Evolutionary conservation across 2,888 invertebrate genomes (phyloP), one percentile per base, ranked within the genome.

Genomic region (Elegia similella): DNA sequence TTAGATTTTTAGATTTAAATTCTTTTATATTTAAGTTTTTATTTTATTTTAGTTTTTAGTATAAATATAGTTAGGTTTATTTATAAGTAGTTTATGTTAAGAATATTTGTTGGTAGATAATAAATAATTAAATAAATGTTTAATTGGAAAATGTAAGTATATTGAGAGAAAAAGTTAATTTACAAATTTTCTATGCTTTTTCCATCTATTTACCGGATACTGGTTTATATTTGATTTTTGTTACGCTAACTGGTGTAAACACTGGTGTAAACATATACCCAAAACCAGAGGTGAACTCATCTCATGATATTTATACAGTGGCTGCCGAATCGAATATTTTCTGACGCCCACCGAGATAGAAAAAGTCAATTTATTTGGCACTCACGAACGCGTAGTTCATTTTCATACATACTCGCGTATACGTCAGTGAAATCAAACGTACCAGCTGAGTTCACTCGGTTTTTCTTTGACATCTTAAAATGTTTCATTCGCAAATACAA

Each of bases 291-390:
- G 62, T 67, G 65, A 73, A 69, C 62, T 67, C 65, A 66, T 67
- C 65, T 52, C 57, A 50, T 58, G 55, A 56, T 67, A 73, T 74
- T 70, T 71, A 56, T 66, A 62, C 55, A 66, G 62, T 68, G 65
- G 59, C 58, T 66, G 62, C 61, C 61, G 59, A 63, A 69, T 66
- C 67, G 48, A 65, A 68, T 68, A 66, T 69, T 58, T 69, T 64
- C 63, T 60, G 62, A 61, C 64, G 62, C 60, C 62, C 64, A 70
- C 71, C 61, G 67, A 74, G 70, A 71, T 72, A 75, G 69, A 78
- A 74, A 71, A 72, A 70, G 65, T 70, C 63, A 67, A 75, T 76
- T 74, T 75, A 72, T 72, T 62, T 67, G 61, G 59, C 62, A 61
- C 60, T 65, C 58, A 59, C 60, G 61, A 65, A 63, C 62, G 62